Conservation (phyloP, 2,888 invertebrate species). For the Spisula subtruncata region DNA sequence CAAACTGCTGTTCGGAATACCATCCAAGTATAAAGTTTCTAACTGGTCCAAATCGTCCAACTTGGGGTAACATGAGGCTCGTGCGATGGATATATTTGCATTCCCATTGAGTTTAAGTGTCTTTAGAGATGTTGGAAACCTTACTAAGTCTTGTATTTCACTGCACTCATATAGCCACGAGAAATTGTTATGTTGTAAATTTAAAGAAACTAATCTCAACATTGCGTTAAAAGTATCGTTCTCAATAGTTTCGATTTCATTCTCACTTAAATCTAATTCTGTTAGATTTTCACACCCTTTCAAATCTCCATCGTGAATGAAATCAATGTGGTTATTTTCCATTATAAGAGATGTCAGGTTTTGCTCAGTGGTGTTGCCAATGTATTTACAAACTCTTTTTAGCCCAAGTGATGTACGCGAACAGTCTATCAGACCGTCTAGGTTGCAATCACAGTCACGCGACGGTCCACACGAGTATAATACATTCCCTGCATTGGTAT, state of each 20-base stretch:
- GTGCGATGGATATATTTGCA: neutral
- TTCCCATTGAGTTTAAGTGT: constrained; percentile 24
- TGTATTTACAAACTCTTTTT: neutral
- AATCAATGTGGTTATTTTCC: neutral
- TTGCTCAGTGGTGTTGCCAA: neutral
- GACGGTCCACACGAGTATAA: constrained; percentile 10
- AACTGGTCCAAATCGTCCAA: neutral
- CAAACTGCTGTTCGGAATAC: neutral
- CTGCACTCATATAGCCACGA: neutral
- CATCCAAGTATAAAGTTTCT: constrained; percentile 24
- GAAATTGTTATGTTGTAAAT: constrained; percentile 11
- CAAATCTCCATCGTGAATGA: neutral
- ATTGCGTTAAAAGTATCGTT: neutral
- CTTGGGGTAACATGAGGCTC: neutral
- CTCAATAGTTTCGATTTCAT: neutral
- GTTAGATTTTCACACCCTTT: constrained; percentile 1
- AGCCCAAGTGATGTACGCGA: neutral
- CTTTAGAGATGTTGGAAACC: neutral
- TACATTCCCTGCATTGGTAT: neutral
- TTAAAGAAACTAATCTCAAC: neutral
- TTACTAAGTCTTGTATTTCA: neutral
- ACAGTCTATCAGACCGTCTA: neutral
- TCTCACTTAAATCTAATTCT: neutral
- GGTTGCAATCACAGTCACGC: neutral
- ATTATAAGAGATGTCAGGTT: neutral